A percentile compares a stretch with the other conserved stretches of the same genome.
These are phyloP conservation scores for Campoplex capitator DNA, from an alignment of 2,888 invertebrate genomes.

Conservation along the genomic window DNA sequence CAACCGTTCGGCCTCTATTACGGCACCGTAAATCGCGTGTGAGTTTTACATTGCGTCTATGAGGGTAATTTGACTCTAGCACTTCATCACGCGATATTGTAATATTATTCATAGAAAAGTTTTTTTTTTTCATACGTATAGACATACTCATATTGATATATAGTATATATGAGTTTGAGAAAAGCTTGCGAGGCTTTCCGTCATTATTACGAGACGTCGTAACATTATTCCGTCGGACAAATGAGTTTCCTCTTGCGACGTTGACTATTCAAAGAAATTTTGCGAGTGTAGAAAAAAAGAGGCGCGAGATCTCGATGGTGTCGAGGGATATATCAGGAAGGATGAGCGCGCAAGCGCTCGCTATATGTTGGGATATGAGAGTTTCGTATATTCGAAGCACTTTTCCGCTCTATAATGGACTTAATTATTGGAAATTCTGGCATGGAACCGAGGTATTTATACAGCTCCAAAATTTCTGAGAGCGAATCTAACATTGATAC, in stretches of 20 bases:
- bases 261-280: conserved; percentile 1
- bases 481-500: conserved; percentile 44
- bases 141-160: neutral
- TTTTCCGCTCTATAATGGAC: conserved; percentile 35
- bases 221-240: conserved; percentile 48
- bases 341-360: conserved; percentile 21
- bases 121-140: conserved; percentile 33
- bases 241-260: conserved; percentile 45
- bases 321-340: conserved; percentile 37
- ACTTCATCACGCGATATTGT: conserved; percentile 67
- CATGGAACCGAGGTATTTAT: conserved; percentile 42
- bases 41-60: conserved; percentile 29
- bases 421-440: conserved; percentile 40
- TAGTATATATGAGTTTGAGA: conserved; percentile 37
- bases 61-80: conserved; percentile 59
- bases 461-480: conserved; percentile 42
- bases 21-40: conserved; percentile 3
- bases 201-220: conserved; percentile 28
- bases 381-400: conserved; percentile 10
- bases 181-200: conserved; percentile 25
- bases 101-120: conserved; percentile 70
- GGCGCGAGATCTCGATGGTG: conserved; percentile 29
- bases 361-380: neutral
- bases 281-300: neutral
- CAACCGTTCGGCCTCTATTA: conserved; percentile 19